A percentile compares a stretch with the other conserved stretches of the same genome.
Conservation (phyloP, 2,797 vertebrate species). For the Cichlasoma orientale region DNA sequence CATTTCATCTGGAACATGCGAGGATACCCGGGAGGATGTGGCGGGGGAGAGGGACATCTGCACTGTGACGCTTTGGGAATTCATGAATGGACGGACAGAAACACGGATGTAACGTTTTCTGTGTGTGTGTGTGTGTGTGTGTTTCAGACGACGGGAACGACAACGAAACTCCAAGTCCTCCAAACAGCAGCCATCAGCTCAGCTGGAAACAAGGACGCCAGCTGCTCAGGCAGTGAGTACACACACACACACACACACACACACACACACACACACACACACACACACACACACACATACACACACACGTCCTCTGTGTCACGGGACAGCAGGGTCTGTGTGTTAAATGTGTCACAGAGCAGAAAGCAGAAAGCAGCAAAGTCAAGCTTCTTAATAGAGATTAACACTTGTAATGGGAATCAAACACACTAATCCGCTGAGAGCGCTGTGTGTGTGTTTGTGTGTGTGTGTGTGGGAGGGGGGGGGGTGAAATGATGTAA, state of each 20-base stretch:
- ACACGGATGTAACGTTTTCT: not conserved
- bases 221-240: slow-evolving; percentile 93
- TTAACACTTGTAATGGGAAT: slow-evolving; percentile 20
- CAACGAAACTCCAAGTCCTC: slow-evolving; percentile 84
- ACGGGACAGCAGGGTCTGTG: not conserved
- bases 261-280: not conserved
- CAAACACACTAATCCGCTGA: not conserved
- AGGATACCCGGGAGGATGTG: not conserved
- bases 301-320: not conserved
- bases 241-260: not conserved
- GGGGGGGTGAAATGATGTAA: not conserved
- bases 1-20: not conserved
- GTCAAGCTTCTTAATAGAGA: slow-evolving; percentile 19
- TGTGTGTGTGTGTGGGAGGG: fast-evolving
- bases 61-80: not conserved
- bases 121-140: slow-evolving; percentile 60
- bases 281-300: slow-evolving; percentile 5
- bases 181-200: slow-evolving; percentile 88
- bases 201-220: slow-evolving; percentile 96
- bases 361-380: slow-evolving; percentile 5
- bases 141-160: slow-evolving; percentile 91
- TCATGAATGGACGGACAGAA: not conserved
- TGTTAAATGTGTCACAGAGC: not conserved
- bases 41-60: not conserved
- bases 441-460: not conserved